Conservation (phyloP, 2,797 vertebrate species). For the Potorous gilbertii region DNA sequence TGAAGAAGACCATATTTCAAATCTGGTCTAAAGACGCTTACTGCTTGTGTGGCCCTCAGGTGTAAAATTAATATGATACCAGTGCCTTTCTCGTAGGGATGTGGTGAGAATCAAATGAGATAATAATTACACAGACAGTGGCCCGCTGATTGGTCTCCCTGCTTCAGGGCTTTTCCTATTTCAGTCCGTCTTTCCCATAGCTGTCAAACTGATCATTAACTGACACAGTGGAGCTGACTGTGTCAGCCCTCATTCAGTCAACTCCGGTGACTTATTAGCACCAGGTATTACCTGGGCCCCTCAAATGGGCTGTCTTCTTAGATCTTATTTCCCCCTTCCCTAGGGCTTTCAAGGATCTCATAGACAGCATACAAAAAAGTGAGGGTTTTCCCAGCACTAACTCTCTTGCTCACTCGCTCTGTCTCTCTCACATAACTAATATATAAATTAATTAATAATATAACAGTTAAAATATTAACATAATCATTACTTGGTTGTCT, state of each 20-base stretch:
- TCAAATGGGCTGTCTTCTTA: neutral
- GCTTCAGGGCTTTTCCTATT: neutral
- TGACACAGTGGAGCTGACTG: no score
- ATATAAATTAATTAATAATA: neutral
- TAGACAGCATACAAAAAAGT: neutral
- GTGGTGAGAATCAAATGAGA: neutral
- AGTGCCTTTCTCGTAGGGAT: neutral
- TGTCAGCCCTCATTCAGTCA: neutral
- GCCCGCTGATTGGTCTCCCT: neutral
- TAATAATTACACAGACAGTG: neutral
- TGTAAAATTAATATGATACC: neutral
- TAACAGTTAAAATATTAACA: no score
- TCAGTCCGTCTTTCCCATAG: neutral
- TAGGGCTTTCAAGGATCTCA: neutral
- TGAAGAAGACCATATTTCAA: neutral
- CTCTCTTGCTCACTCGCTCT: neutral
- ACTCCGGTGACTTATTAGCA: neutral
- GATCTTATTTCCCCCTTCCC: neutral
- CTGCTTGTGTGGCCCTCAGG: neutral
- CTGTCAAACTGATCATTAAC: neutral
- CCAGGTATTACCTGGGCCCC: neutral
- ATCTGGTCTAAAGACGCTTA: neutral
- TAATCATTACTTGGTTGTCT: neutral
- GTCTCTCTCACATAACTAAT: neutral
- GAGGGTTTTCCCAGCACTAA: neutral